These are phyloP conservation scores for Todiramphus saurophagus DNA, from an alignment of 2,113 vertebrate species.

Conservation along the genomic window DNA sequence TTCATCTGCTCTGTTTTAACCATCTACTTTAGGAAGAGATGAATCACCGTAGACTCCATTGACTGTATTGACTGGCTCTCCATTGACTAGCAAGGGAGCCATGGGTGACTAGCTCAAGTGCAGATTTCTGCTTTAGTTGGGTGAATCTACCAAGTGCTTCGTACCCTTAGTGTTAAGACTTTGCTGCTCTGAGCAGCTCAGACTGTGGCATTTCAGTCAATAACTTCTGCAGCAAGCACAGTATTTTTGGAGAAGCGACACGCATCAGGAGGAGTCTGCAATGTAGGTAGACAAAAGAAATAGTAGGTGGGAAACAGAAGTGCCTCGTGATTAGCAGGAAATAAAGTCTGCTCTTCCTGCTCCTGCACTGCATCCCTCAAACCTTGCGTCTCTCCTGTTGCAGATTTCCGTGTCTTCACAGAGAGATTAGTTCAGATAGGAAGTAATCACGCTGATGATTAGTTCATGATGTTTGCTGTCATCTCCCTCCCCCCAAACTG, in stretches of 20 bases:
- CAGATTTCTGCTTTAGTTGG: not conserved
- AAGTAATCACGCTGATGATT: not conserved
- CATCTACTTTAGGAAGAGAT: conserved; percentile 23
- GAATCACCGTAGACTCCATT: not conserved
- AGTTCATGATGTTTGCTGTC: not conserved
- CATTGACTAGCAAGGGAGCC: not conserved
- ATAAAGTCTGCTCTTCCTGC: not conserved
- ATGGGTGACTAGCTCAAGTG: not conserved
- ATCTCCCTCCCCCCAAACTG: not conserved
- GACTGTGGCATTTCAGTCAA: conserved; percentile 16
- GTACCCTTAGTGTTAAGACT: not conserved
- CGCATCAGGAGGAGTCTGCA: not conserved
- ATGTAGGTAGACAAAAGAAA: not conserved
- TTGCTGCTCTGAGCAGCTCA: conserved; percentile 14
- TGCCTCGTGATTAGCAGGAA: not conserved
- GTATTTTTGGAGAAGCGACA: not conserved
- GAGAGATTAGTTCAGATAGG: not conserved
- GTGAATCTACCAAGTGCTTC: not conserved
- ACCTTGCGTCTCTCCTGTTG: not conserved
- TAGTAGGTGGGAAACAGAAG: not conserved
- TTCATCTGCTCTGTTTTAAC: conserved; percentile 19
- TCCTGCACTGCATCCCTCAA: not conserved
- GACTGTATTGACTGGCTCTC: conserved; percentile 24
- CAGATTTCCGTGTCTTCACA: not conserved
- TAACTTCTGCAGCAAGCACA: not conserved